Evolutionary conservation across 2,888 invertebrate genomes (phyloP).

Genomic region (Nomada hirtipes): DNA sequence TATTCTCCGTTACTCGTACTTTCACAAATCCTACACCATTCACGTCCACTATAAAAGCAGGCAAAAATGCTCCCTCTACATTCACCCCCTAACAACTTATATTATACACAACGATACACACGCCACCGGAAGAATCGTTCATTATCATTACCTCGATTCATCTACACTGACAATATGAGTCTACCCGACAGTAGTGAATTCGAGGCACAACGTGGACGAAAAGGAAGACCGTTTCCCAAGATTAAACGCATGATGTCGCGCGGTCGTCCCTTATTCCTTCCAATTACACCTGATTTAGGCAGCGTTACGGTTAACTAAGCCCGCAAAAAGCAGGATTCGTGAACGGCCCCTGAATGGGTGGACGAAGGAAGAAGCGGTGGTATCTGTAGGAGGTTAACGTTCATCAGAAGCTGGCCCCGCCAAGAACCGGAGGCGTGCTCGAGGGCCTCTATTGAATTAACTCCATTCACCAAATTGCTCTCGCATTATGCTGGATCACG

Average conservation of each 20-base stretch:
- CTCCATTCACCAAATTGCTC: constrained; percentile 79
- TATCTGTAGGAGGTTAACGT: constrained; percentile 67
- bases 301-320: constrained; percentile 42
- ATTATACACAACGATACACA: neutral
- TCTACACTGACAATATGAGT: neutral
- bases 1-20: too few relatives aligned
- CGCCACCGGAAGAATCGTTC: constrained; percentile 44
- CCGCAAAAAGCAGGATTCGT: constrained; percentile 54
- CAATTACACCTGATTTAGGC: constrained; percentile 52
- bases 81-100: too few relatives aligned
- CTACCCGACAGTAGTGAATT: neutral
- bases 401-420: constrained; percentile 59
- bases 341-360: constrained; percentile 37
- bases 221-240: constrained; percentile 14
- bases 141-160: constrained; percentile 14
- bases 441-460: constrained; percentile 77
- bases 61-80: too few relatives aligned
- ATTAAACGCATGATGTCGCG: constrained; percentile 27
- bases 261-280: constrained; percentile 27
- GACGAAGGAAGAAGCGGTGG: constrained; percentile 46
- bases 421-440: constrained; percentile 71
- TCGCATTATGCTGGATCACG: constrained; percentile 79
- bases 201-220: neutral
- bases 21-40: too few relatives aligned
- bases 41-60: too few relatives aligned